A percentile compares a stretch with the other conserved stretches of the same genome.
Evolutionary conservation across 2,888 invertebrate species (phyloP).

Genomic region (Epistrophe grossulariae): DNA sequence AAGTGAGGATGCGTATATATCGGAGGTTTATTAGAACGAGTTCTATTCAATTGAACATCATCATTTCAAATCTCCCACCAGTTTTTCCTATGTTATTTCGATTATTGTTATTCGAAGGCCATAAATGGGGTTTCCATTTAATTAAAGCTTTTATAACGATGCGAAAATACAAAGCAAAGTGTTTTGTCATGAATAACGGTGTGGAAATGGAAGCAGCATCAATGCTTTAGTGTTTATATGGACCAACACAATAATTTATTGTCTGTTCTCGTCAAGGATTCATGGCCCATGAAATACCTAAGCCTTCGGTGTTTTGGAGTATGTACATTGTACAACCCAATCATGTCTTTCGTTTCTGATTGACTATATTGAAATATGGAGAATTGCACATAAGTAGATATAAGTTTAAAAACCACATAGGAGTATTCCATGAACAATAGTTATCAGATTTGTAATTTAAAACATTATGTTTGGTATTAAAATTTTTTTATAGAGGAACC

Average conservation of each 20-base stretch:
- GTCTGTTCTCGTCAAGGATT: conserved; percentile 37
- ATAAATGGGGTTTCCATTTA: conserved; percentile 51
- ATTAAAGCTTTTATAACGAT: conserved; percentile 52
- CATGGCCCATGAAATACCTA: conserved; percentile 1
- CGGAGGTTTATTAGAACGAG: neutral
- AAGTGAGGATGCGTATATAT: neutral
- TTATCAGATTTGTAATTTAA: too few relatives aligned
- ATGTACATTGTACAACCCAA: too few relatives aligned
- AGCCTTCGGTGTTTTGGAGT: neutral
- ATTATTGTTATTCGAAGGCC: conserved; percentile 67
- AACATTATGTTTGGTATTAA: too few relatives aligned
- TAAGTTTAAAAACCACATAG: too few relatives aligned
- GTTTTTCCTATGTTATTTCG: conserved; percentile 33
- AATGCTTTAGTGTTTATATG: conserved; percentile 50
- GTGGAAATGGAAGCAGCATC: conserved; percentile 14
- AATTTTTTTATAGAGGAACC: too few relatives aligned
- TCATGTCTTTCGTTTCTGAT: too few relatives aligned
- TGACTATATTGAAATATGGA: too few relatives aligned
- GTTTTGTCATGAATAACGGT: conserved; percentile 20
- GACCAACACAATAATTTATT: conserved; percentile 61
- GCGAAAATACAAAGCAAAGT: conserved; percentile 29
- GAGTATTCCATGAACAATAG: too few relatives aligned
- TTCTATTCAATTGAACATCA: conserved; percentile 10
- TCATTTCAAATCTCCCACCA: conserved; percentile 8
- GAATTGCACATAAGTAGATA: too few relatives aligned